Evolutionary conservation across 2,888 invertebrate genomes (phyloP).

Genomic region (Sympetrum striolatum): DNA sequence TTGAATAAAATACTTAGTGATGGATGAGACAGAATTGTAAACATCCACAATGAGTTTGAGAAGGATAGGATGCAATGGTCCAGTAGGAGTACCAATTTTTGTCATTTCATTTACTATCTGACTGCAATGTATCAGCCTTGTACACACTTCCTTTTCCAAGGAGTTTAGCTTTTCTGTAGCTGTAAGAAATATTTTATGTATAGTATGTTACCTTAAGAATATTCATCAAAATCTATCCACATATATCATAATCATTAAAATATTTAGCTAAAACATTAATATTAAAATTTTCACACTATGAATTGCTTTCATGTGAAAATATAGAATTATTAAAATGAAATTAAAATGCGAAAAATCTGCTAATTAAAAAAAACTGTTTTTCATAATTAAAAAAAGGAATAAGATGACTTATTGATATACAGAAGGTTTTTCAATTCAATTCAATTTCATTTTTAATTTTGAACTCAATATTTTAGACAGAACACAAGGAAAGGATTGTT

Average conservation of each 20-base stretch:
- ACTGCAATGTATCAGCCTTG: neutral
- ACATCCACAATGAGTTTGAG: constrained; percentile 20
- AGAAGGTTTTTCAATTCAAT: too few species aligned
- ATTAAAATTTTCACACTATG: neutral
- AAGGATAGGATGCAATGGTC: neutral
- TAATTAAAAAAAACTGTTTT: neutral
- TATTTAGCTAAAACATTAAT: neutral
- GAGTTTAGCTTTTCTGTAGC: neutral
- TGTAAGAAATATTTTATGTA: neutral
- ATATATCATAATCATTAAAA: neutral
- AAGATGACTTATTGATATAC: too few species aligned
- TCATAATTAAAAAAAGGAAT: too few species aligned
- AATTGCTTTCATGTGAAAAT: neutral
- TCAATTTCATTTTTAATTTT: too few species aligned
- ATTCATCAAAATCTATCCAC: neutral
- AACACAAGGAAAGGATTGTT: too few species aligned
- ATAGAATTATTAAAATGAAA: neutral
- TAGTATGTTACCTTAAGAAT: neutral
- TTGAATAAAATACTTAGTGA: neutral
- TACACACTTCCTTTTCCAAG: neutral
- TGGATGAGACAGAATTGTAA: neutral
- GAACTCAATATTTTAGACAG: too few species aligned
- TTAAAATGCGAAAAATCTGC: neutral
- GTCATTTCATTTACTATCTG: constrained; percentile 18
- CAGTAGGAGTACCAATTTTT: constrained; percentile 7